These are phyloP conservation scores for Zaprionus inermis DNA, from an alignment of 1,140 invertebrate genomes.

Conservation along the genomic window DNA sequence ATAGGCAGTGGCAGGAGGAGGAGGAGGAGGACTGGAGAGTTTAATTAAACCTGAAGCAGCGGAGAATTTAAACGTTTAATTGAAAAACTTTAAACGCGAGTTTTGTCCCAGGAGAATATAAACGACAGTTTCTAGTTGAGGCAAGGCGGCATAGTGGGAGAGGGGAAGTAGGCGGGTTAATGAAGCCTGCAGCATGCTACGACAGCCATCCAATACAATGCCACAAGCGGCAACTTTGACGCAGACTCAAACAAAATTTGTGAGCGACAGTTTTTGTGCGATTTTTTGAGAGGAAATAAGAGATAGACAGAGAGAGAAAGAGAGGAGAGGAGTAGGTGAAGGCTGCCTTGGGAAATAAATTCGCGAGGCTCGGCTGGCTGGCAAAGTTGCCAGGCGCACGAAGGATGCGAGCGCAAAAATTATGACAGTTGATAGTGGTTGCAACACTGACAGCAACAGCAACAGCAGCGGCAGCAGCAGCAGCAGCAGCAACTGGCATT, in stretches of 20 bases:
- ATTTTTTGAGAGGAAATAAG: background rate
- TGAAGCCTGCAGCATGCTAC: background rate
- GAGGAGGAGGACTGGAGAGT: slow-evolving; percentile 23
- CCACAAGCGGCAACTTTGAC: slow-evolving; percentile 55
- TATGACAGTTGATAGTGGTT: slow-evolving; percentile 54
- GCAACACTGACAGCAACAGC: slow-evolving; percentile 29
- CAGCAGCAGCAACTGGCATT: slow-evolving; percentile 16
- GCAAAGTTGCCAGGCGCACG: slow-evolving; percentile 27
- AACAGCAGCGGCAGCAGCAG: background rate
- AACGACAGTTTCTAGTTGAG: slow-evolving; percentile 18
- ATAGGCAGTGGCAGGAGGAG: slow-evolving; percentile 6
- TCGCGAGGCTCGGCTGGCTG: slow-evolving; percentile 1
- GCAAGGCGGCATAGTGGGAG: background rate
- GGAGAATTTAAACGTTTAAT: slow-evolving; percentile 73
- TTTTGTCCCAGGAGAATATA: slow-evolving; percentile 32
- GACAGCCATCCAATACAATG: slow-evolving; percentile 40
- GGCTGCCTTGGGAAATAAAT: slow-evolving; percentile 10
- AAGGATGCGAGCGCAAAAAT: slow-evolving; percentile 41
- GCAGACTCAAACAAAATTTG: slow-evolving; percentile 67
- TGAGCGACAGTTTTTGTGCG: slow-evolving; percentile 57
- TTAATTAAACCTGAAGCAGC: slow-evolving; percentile 66
- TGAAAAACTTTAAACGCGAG: slow-evolving; percentile 69
- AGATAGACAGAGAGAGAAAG: background rate
- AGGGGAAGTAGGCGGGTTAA: background rate
- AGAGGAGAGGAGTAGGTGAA: background rate